Conservation (phyloP, 2,113 vertebrate genomes). For the Corythoichthys haematopterus region DNA sequence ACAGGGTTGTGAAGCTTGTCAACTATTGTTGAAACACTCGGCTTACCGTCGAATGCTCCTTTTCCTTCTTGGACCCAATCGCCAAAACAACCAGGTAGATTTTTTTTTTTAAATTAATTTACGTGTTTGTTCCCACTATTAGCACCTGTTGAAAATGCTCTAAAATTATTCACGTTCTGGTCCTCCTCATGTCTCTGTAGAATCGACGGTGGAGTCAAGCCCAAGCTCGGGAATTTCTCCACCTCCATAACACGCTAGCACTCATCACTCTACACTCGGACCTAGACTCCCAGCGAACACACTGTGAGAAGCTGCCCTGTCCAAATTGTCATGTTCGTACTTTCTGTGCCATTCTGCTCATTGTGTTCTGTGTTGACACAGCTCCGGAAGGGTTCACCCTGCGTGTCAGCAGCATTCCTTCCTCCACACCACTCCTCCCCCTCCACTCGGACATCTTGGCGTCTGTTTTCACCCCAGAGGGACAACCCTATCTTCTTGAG, state of each 20-base stretch:
- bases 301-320: slow-evolving; percentile 71
- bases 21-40: slow-evolving; percentile 86
- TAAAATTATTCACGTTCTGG: too few species aligned
- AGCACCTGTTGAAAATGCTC: too few species aligned
- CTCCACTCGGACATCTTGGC: slow-evolving; percentile 87
- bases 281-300: slow-evolving; percentile 79
- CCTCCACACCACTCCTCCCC: slow-evolving; percentile 74
- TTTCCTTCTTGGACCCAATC: slow-evolving; percentile 85
- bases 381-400: slow-evolving; percentile 82
- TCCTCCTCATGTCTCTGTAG: slow-evolving; percentile 55
- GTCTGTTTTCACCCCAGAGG: slow-evolving; percentile 87
- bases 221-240: slow-evolving; percentile 94
- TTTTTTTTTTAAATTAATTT: background rate
- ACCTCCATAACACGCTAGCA: slow-evolving; percentile 90
- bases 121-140: background rate
- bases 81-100: slow-evolving; percentile 89
- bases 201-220: slow-evolving; percentile 96
- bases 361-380: slow-evolving; percentile 38
- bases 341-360: background rate
- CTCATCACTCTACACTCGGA: slow-evolving; percentile 89
- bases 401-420: slow-evolving; percentile 62
- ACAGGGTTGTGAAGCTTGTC: slow-evolving; percentile 84
- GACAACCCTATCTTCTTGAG: slow-evolving; percentile 92
- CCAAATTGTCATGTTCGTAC: too few species aligned
- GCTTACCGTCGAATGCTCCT: slow-evolving; percentile 89